phyloP scores from a whole-genome alignment of 2,113 vertebrate species.

The Lynx canadensis region DNA sequence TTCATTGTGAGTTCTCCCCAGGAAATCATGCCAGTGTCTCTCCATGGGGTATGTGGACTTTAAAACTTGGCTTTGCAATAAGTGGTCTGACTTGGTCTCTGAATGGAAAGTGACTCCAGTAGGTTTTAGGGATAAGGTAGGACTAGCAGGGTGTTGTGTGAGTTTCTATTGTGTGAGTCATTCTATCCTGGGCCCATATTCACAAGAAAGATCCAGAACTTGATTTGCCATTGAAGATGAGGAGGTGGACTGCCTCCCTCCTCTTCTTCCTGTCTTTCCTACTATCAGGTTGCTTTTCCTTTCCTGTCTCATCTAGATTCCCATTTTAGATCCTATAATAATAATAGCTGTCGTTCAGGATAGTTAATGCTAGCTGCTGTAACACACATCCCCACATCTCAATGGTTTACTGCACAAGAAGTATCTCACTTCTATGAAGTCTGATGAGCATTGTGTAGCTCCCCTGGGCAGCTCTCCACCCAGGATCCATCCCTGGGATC shows the following conservation, averaged over 20 bases:
- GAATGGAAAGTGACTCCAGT: neutral
- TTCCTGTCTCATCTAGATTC: neutral
- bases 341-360: neutral
- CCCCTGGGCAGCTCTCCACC: rapidly evolving
- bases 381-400: neutral
- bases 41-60: neutral
- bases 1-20: neutral
- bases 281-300: neutral
- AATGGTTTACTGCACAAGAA: neutral
- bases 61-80: neutral
- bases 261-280: neutral
- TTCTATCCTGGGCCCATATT: neutral
- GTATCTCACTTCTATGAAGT: neutral
- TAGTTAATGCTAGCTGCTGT: neutral
- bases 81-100: neutral
- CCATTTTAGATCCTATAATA: neutral
- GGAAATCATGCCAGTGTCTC: neutral
- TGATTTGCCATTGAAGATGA: neutral
- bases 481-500: neutral
- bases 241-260: rapidly evolving
- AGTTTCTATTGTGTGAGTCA: neutral
- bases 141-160: neutral
- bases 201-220: neutral
- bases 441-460: neutral
- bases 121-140: neutral